Percentiles rank a stretch among this genome's conserved stretches.
Evolutionary conservation across 1,140 invertebrate species (phyloP).

Genomic region (Cherax destructor): DNA sequence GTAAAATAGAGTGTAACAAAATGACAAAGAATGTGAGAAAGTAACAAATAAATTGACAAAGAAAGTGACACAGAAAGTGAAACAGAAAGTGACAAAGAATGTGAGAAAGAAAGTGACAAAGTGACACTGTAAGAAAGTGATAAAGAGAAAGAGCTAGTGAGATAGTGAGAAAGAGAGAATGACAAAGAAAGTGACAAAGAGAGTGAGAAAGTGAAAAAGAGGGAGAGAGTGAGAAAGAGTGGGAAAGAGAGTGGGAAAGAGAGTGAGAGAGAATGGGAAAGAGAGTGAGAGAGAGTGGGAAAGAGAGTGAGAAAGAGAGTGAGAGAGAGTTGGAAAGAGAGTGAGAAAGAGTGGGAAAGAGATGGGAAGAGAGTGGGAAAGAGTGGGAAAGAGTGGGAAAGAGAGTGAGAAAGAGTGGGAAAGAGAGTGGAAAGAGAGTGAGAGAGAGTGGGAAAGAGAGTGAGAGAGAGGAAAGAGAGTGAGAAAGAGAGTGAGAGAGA

Average conservation of each 20-base stretch:
- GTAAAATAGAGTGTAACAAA: background rate
- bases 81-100: too few species aligned
- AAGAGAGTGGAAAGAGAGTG: background rate
- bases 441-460: background rate
- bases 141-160: background rate
- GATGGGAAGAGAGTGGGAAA: background rate
- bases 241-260: background rate
- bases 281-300: background rate
- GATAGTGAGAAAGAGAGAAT: background rate
- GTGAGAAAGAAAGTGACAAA: background rate
- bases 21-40: background rate
- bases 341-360: background rate
- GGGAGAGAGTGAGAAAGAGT: background rate
- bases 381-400: background rate
- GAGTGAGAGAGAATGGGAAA: background rate
- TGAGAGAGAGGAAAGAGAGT: background rate
- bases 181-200: background rate
- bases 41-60: background rate
- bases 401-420: background rate
- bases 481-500: too few species aligned
- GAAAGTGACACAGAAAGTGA: too few species aligned
- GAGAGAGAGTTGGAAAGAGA: background rate
- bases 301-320: background rate
- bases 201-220: too few species aligned
- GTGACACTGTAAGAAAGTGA: background rate